phyloP scores from a whole-genome alignment of 2,113 vertebrate genomes.

The Mohoua ochrocephala region DNA sequence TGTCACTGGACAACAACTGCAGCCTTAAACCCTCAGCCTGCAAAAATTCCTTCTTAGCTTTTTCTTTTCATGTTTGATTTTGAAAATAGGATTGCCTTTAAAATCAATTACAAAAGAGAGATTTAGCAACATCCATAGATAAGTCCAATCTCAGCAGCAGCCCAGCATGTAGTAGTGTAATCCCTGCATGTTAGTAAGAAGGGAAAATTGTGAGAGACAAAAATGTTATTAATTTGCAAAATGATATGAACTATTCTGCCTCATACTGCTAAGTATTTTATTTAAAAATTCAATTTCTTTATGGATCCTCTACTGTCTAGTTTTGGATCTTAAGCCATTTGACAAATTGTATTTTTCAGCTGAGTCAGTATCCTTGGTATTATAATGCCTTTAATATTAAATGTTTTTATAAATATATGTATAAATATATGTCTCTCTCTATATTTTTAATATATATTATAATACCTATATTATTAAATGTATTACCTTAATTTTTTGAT shows the following conservation, averaged over 20 bases:
- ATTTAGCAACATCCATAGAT: not conserved
- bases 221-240: not conserved
- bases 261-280: not conserved
- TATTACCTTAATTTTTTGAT: not conserved
- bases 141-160: not conserved
- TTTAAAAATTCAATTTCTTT: not conserved
- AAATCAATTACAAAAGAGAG: not conserved
- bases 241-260: not conserved
- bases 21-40: not conserved
- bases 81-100: not conserved
- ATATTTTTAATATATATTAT: not conserved
- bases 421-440: too few species aligned
- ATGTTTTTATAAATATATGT: not conserved
- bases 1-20: not conserved
- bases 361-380: accelerated
- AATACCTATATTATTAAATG: not conserved
- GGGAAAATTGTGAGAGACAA: not conserved
- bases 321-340: not conserved
- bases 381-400: not conserved
- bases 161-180: not conserved
- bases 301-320: not conserved
- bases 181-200: not conserved
- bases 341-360: not conserved
- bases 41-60: not conserved
- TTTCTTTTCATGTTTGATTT: not conserved